A percentile compares a stretch with the other conserved stretches of the same genome.
phyloP scores from a whole-genome alignment of 2,797 vertebrate species.

The Phyllotis vaccarum region DNA sequence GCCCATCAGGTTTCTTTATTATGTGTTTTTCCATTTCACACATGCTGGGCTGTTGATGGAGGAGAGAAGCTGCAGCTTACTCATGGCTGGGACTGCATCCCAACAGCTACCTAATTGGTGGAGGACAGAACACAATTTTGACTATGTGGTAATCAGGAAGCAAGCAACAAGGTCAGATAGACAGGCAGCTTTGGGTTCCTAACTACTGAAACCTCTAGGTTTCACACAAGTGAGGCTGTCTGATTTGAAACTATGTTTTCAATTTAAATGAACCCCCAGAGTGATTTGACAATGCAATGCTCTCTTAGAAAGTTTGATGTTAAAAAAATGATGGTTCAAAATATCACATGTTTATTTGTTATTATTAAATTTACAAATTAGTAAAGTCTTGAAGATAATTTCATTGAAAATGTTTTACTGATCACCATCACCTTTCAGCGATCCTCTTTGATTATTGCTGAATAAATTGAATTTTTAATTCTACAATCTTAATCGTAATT shows the following conservation, averaged over 20 bases:
- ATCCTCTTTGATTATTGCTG: background rate
- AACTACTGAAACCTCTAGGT: background rate
- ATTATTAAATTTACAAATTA: background rate
- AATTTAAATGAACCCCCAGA: background rate
- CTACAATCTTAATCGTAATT: background rate
- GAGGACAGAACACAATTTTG: background rate
- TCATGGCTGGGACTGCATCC: slow-evolving; percentile 38
- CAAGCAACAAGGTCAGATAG: background rate
- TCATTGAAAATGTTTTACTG: slow-evolving; percentile 22
- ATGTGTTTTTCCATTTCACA: slow-evolving; percentile 1
- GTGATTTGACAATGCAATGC: background rate
- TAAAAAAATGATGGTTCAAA: background rate
- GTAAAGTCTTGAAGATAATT: background rate
- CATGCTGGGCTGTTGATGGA: background rate
- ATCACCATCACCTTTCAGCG: background rate
- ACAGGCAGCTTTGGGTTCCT: background rate
- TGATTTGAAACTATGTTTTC: background rate
- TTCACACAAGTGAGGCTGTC: background rate
- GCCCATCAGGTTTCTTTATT: background rate
- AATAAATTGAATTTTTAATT: background rate
- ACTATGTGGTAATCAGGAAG: slow-evolving; percentile 43
- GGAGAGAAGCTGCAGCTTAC: slow-evolving; percentile 23
- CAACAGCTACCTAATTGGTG: slow-evolving; percentile 1
- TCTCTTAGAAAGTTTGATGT: slow-evolving; percentile 19
- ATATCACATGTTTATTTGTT: background rate